phyloP scores from a whole-genome alignment of 2,888 invertebrate genomes.

The Glyphotaelius pellucidus region DNA sequence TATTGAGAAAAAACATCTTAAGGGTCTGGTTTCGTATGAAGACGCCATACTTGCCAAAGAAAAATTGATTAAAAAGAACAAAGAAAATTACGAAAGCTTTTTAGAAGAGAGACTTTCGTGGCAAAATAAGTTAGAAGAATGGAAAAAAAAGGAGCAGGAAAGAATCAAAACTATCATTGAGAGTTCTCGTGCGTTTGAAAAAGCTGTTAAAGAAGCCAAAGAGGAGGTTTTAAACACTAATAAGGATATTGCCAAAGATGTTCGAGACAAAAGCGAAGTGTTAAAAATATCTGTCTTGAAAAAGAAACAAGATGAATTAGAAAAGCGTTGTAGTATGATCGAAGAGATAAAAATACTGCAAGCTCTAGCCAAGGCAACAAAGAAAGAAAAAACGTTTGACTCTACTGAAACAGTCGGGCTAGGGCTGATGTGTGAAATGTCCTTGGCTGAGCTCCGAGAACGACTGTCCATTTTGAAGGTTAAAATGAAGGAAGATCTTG shows the following conservation, averaged over 20 bases:
- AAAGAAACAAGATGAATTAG: slow-evolving; percentile 75
- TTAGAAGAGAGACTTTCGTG: slow-evolving; percentile 75
- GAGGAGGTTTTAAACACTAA: slow-evolving; percentile 69
- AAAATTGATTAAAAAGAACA: slow-evolving; percentile 74
- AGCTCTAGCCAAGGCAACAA: slow-evolving; percentile 76
- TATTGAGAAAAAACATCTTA: slow-evolving; percentile 79
- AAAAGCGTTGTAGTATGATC: slow-evolving; percentile 74
- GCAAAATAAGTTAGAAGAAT: slow-evolving; percentile 75
- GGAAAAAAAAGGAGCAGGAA: slow-evolving; percentile 74
- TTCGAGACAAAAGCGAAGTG: slow-evolving; percentile 71
- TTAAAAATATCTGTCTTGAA: slow-evolving; percentile 72
- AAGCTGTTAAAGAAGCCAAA: slow-evolving; percentile 67
- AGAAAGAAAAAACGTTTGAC: slow-evolving; percentile 77
- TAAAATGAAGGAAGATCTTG: slow-evolving; percentile 76
- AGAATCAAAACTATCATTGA: slow-evolving; percentile 74
- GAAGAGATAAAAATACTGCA: slow-evolving; percentile 76
- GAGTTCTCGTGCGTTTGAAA: slow-evolving; percentile 70
- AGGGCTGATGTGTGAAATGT: slow-evolving; percentile 82
- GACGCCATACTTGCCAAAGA: slow-evolving; percentile 79
- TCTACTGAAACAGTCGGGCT: slow-evolving; percentile 78
- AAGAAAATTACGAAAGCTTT: slow-evolving; percentile 75
- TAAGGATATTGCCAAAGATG: slow-evolving; percentile 70
- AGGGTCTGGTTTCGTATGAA: slow-evolving; percentile 78
- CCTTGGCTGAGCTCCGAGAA: slow-evolving; percentile 80
- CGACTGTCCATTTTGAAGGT: slow-evolving; percentile 75